phyloP scores from a whole-genome alignment of 2,113 vertebrate species.

The Amphilophus citrinellus region DNA sequence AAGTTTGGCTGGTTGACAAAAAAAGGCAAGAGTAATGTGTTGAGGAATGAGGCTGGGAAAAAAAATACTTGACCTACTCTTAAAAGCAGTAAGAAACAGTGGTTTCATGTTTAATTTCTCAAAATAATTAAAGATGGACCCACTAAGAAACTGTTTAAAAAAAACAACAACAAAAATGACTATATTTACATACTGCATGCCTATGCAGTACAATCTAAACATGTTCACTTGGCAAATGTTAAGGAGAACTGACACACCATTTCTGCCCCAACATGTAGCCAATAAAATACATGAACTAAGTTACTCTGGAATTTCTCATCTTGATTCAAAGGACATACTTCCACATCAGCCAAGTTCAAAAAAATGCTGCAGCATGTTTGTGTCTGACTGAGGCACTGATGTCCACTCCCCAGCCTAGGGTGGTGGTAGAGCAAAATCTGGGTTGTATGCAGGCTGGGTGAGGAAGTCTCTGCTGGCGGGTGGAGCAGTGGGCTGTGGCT shows the following conservation, averaged over 20 bases:
- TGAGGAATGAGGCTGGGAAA: not conserved
- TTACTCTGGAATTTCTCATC: not conserved
- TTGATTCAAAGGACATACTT: slow-evolving; percentile 10
- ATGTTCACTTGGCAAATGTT: slow-evolving; percentile 30
- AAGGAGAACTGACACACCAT: not conserved
- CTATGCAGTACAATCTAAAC: slow-evolving; percentile 31
- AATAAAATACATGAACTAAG: not conserved
- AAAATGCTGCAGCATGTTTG: slow-evolving; percentile 20
- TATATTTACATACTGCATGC: not conserved
- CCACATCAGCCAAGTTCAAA: slow-evolving; percentile 15
- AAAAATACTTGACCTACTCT: not conserved
- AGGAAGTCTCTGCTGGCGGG: slow-evolving; percentile 33
- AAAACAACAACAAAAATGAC: not conserved
- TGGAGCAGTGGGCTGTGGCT: slow-evolving; percentile 23
- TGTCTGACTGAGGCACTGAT: not conserved
- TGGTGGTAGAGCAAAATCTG: slow-evolving; percentile 84
- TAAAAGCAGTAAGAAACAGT: slow-evolving; percentile 7
- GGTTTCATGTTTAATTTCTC: slow-evolving; percentile 13
- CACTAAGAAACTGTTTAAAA: slow-evolving; percentile 1
- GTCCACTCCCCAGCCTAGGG: slow-evolving; percentile 80
- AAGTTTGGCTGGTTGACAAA: slow-evolving; percentile 3
- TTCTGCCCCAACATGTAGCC: slow-evolving; percentile 9
- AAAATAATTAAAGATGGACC: slow-evolving; percentile 18
- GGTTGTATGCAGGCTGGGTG: slow-evolving; percentile 87
- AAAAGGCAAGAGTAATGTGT: not conserved